Conservation (phyloP, 2,888 invertebrate genomes). For the Cheilosia vernalis region DNA sequence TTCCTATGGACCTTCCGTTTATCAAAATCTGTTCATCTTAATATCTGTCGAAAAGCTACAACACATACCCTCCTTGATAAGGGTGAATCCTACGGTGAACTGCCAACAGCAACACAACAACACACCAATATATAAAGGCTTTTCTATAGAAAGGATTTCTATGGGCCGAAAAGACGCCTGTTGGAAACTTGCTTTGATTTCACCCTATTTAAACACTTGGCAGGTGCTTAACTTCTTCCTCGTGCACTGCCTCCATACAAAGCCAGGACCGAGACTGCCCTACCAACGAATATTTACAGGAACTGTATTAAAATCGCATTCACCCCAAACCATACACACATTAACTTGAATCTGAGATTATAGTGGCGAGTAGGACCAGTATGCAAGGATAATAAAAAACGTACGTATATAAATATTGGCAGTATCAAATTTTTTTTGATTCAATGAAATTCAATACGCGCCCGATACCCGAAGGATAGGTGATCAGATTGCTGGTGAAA, state of each 20-base stretch:
- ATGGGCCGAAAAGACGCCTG: slow-evolving; percentile 13
- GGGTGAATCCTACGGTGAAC: slow-evolving; percentile 31
- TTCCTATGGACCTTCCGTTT: slow-evolving; percentile 47
- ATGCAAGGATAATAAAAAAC: slow-evolving; percentile 19
- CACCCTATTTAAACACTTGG: slow-evolving; percentile 53
- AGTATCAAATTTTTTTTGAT: slow-evolving; percentile 35
- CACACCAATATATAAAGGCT: slow-evolving; percentile 15
- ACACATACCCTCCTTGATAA: slow-evolving; percentile 1
- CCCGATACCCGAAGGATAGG: background rate
- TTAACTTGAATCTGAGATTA: background rate
- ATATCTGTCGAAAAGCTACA: slow-evolving; percentile 33
- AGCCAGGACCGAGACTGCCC: no score
- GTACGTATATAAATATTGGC: slow-evolving; percentile 4
- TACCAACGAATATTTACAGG: slow-evolving; percentile 5
- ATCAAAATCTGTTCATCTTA: slow-evolving; percentile 50
- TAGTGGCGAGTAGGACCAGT: background rate
- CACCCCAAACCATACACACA: slow-evolving; percentile 19
- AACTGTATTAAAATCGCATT: slow-evolving; percentile 46
- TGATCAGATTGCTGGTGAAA: slow-evolving; percentile 1
- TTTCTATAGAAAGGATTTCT: slow-evolving; percentile 8
- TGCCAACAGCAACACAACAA: slow-evolving; percentile 15
- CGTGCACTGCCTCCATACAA: slow-evolving; percentile 4
- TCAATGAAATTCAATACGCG: slow-evolving; percentile 46
- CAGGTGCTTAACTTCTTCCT: slow-evolving; percentile 63
- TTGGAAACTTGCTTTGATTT: slow-evolving; percentile 54